These are phyloP conservation scores for Phaetusa simplex DNA, from an alignment of 2,113 vertebrate genomes.

Conservation along the genomic window DNA sequence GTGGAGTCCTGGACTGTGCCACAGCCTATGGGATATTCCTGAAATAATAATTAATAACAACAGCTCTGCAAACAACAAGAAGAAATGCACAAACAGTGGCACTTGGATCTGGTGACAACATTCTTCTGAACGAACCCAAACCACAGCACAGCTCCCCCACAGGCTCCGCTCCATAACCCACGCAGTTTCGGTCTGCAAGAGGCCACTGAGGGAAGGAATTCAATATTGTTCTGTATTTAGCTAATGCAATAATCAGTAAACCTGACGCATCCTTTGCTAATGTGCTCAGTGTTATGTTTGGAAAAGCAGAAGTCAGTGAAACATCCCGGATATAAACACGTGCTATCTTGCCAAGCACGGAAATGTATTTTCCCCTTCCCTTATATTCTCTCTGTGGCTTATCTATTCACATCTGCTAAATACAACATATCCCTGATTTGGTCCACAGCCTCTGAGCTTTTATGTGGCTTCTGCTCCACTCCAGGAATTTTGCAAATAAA, in stretches of 20 bases:
- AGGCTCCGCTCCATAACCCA: neutral
- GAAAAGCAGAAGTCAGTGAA: neutral
- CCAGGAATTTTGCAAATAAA: slow-evolving; percentile 20
- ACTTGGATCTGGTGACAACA: neutral
- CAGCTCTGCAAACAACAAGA: neutral
- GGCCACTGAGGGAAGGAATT: neutral
- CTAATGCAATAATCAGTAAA: neutral
- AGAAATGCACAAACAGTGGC: neutral
- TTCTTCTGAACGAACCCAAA: neutral
- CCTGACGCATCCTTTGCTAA: neutral
- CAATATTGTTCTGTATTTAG: neutral
- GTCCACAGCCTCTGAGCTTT: neutral
- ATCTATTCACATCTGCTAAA: neutral
- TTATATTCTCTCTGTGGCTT: neutral
- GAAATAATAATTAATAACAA: neutral
- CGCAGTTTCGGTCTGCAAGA: neutral
- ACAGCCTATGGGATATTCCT: neutral
- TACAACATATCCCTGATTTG: neutral
- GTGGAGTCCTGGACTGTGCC: neutral
- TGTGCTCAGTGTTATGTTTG: neutral
- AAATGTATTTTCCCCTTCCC: neutral
- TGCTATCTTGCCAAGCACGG: neutral
- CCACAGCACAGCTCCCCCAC: neutral
- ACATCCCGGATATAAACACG: neutral
- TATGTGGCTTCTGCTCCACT: neutral